These are phyloP conservation scores for Poecilia velifera DNA, from an alignment of 2,797 vertebrate species.

Conservation along the genomic window DNA sequence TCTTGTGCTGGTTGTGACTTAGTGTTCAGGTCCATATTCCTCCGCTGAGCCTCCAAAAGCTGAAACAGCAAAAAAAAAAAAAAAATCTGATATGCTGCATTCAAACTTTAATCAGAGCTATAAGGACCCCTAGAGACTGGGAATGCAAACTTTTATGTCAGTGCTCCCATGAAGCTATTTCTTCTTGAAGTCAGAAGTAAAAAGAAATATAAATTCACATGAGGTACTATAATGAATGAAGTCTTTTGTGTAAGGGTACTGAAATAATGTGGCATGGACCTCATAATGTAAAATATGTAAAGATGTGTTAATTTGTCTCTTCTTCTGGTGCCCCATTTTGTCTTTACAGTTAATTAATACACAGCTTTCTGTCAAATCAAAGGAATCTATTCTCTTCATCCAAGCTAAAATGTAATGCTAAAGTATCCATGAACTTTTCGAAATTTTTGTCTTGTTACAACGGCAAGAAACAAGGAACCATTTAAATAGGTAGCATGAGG, in stretches of 20 bases:
- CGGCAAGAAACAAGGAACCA: not conserved
- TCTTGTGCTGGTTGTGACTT: conserved; percentile 18
- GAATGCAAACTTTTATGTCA: conserved; percentile 58
- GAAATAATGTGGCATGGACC: not conserved
- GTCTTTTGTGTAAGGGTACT: not conserved
- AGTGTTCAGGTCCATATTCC: conserved; percentile 20
- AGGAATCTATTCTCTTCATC: not conserved
- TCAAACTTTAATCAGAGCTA: conserved; percentile 66
- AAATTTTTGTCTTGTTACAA: not conserved
- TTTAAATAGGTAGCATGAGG: not conserved
- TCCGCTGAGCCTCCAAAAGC: conserved; percentile 39
- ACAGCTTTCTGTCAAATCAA: not conserved
- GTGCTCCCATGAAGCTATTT: conserved; percentile 53
- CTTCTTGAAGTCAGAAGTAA: conserved; percentile 45
- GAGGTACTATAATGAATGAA: conserved; percentile 50
- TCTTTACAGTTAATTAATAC: not conserved
- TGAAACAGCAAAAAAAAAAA: conserved; percentile 36
- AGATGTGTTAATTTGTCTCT: not conserved
- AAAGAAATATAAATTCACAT: conserved; percentile 49
- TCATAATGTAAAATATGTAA: not conserved
- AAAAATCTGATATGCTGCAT: conserved; percentile 30
- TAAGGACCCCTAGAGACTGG: conserved; percentile 42
- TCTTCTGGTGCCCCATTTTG: not conserved
- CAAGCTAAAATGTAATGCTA: not conserved
- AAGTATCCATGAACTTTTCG: not conserved